phyloP scores from a whole-genome alignment of 2,113 vertebrate species.

The Ctenomys sociabilis region DNA sequence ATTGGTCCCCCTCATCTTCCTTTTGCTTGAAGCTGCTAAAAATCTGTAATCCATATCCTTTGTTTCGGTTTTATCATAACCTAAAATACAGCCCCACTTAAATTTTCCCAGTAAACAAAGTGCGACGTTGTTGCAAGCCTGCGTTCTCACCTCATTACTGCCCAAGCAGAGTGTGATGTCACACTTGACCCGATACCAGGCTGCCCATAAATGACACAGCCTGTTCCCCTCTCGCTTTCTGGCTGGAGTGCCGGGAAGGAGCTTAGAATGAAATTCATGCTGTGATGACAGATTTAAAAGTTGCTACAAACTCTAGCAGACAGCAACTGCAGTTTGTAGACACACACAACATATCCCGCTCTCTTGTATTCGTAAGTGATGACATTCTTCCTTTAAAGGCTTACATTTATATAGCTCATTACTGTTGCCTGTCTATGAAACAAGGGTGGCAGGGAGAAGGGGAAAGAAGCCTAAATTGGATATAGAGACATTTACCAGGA shows the following conservation, averaged over 20 bases:
- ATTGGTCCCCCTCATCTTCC: conserved; percentile 31
- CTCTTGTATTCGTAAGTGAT: conserved; percentile 94
- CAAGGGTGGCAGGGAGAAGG: conserved; percentile 76
- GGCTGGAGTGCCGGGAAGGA: conserved; percentile 88
- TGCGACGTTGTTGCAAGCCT: conserved; percentile 85
- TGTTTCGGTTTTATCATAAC: conserved; percentile 85
- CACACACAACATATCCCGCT: conserved; percentile 92
- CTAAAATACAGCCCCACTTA: conserved; percentile 83
- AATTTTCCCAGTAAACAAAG: conserved; percentile 88
- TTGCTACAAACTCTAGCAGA: conserved; percentile 96
- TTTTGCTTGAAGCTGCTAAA: conserved; percentile 67
- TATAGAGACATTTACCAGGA: conserved; percentile 87
- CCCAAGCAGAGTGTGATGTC: conserved; percentile 87
- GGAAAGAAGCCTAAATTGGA: conserved; percentile 88
- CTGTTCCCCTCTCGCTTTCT: conserved; percentile 89
- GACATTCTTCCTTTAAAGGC: conserved; percentile 97
- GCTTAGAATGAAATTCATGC: conserved; percentile 91
- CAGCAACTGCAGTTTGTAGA: conserved; percentile 94
- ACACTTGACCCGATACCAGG: conserved; percentile 90
- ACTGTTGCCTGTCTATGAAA: conserved; percentile 87
- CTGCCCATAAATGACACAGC: conserved; percentile 90
- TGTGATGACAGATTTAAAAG: conserved; percentile 99
- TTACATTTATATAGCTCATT: conserved; percentile 89
- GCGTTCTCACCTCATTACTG: conserved; percentile 91
- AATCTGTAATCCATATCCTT: conserved; percentile 81